These are phyloP conservation scores for Caenorhabditis parvicauda DNA, from an alignment of 2,888 invertebrate genomes.

Conservation along the genomic window DNA sequence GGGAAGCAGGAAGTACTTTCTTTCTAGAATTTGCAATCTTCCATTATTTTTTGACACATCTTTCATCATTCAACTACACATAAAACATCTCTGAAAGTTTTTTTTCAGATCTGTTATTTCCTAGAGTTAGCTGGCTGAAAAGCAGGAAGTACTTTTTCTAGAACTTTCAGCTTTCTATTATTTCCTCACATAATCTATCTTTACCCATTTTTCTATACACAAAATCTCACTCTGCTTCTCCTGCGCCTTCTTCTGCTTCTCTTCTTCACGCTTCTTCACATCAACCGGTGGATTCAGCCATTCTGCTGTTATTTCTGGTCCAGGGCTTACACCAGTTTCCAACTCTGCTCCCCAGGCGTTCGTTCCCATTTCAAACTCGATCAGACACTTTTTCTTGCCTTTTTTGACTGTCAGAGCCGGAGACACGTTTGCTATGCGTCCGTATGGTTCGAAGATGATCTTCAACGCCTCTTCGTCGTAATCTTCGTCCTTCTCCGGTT, in stretches of 20 bases:
- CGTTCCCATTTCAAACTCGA: constrained; percentile 18
- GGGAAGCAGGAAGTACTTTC: too few relatives aligned
- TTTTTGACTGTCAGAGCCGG: constrained; percentile 13
- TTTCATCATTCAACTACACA: too few relatives aligned
- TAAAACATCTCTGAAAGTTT: too few relatives aligned
- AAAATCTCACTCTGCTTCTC: too few relatives aligned
- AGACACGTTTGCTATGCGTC: constrained; percentile 12
- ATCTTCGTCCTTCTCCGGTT: constrained; percentile 5
- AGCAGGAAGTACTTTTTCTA: too few relatives aligned
- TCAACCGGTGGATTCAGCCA: constrained; percentile 16
- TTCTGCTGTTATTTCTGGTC: constrained; percentile 14
- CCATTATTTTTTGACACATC: too few relatives aligned
- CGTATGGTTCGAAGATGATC: constrained; percentile 12
- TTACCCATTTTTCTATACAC: too few relatives aligned
- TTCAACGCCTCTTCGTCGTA: constrained; percentile 14
- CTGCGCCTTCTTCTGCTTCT: background rate
- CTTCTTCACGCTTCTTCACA: background rate
- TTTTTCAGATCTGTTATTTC: too few relatives aligned
- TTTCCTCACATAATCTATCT: too few relatives aligned
- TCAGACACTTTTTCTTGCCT: constrained; percentile 10
- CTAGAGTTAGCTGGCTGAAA: too few relatives aligned
- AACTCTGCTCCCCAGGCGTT: constrained; percentile 32
- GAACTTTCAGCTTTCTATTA: too few relatives aligned
- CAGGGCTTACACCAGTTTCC: constrained; percentile 13
- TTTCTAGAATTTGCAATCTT: too few relatives aligned